Evolutionary conservation across 2,888 invertebrate species (phyloP), one percentile per base, ranked within the genome.

Genomic region (Sturmia bella): DNA sequence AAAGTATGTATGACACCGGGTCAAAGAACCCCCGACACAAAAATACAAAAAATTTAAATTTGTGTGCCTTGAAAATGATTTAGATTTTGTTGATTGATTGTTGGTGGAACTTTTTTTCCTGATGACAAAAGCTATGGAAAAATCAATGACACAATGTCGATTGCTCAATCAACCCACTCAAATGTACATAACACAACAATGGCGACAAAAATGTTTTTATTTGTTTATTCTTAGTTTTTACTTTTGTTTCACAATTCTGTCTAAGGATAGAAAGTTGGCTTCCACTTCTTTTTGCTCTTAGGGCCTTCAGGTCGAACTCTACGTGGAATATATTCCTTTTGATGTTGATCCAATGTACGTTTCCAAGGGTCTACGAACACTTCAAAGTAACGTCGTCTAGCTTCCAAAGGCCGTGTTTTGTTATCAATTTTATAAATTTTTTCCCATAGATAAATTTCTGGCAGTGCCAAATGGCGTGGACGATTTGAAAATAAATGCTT

Each of bases 371-470:
- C 93, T 19, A 92, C 89, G n/a, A 91, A 91, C 73, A 93, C 90
- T 89, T 96, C 95, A 89, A 95, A 97, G 86, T 94, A 95, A 61
- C 95, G 92, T 68, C 93, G 91, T 85, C 92, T 94, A 7, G 94
- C 92, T 64, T 96, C 96, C 90, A 94, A 89, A 59, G 93, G 92
- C 80, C 95, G 92, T 0, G 94, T 95, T 12, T 95, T 92, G 86
- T 94, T 91, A 87, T 94, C 91, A 19, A 95, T 93, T 89, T 96
- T 95, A 89, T 96, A 97, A 83, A 97, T 95, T 84, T 93, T 93
- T 88, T 97, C 96, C 97, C 97, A 98, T 74, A 93, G 89, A 87
- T 95, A 95, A 41, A 94, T 91, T 91, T 97, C 96, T 21, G 96
- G 95, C 12, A 90, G 77, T 54, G 93, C 89, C 19, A 92, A 91